A percentile compares a stretch with the other conserved stretches of the same genome.
Conservation (phyloP, 2,888 invertebrate genomes). For the Clanis bilineata region DNA sequence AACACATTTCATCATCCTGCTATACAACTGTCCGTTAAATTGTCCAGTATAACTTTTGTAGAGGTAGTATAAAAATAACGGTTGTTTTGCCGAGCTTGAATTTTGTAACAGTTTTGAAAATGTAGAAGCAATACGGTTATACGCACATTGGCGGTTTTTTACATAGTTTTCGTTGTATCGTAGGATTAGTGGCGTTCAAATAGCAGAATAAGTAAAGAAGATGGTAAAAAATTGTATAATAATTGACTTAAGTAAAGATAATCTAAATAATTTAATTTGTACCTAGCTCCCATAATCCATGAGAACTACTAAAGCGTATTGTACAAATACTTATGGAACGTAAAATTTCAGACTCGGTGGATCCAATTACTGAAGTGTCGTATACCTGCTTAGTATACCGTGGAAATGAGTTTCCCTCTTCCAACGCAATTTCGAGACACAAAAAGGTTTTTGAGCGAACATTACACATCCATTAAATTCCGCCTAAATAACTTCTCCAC, state of each 20-base stretch:
- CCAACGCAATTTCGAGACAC: too few species aligned
- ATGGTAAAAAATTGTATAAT: not conserved
- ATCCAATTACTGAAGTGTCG: too few species aligned
- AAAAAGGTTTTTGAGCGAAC: too few species aligned
- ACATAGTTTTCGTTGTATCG: not conserved
- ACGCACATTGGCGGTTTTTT: conserved; percentile 13
- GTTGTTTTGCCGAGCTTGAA: conserved; percentile 76
- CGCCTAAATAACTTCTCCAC: too few species aligned
- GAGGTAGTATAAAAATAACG: conserved; percentile 36
- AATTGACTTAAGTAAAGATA: not conserved
- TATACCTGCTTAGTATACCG: not conserved
- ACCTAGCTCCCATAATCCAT: not conserved
- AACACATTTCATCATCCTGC: not conserved
- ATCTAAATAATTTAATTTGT: not conserved
- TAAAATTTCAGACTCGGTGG: too few species aligned
- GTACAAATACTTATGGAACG: too few species aligned
- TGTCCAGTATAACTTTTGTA: conserved; percentile 26
- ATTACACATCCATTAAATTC: too few species aligned
- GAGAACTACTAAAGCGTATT: too few species aligned
- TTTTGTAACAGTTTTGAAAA: conserved; percentile 34
- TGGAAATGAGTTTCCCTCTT: not conserved
- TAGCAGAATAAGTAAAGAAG: too few species aligned
- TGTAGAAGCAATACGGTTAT: conserved; percentile 16
- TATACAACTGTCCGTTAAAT: not conserved
- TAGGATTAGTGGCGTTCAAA: conserved; percentile 1